A percentile compares a stretch with the other conserved stretches of the same genome.
phyloP scores from a whole-genome alignment of 2,113 vertebrate genomes.

The Triplophysa rosa region DNA sequence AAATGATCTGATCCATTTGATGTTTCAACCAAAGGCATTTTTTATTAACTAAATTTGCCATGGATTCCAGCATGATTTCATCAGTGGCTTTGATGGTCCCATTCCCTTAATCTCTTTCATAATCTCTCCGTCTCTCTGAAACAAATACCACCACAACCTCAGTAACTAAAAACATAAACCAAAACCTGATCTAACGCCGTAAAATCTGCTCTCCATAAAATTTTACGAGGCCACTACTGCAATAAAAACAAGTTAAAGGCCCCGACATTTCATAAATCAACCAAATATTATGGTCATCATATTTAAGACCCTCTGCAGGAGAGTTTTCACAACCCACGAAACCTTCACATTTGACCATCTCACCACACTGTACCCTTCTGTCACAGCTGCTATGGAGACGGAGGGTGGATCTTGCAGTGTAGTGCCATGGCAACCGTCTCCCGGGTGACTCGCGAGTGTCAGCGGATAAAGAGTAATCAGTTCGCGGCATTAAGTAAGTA shows the following conservation, averaged over 20 bases:
- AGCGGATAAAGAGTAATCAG: constrained; percentile 19
- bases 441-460: constrained; percentile 9
- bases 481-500: not conserved
- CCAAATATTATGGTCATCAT: not conserved
- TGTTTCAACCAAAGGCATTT: constrained; percentile 2
- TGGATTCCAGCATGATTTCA: constrained; percentile 17
- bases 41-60: not conserved
- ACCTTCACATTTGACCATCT: constrained; percentile 28
- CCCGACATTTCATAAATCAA: constrained; percentile 45
- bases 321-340: constrained; percentile 9
- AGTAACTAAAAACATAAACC: constrained; percentile 29
- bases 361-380: constrained; percentile 10
- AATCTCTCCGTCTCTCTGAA: not conserved
- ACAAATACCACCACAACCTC: not conserved
- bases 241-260: constrained; percentile 23
- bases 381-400: constrained; percentile 5
- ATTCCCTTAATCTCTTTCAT: not conserved
- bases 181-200: constrained; percentile 20
- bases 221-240: not conserved
- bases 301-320: not conserved
- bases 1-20: constrained; percentile 23
- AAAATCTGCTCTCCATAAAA: constrained; percentile 39
- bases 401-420: constrained; percentile 11
- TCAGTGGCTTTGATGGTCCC: not conserved
- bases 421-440: constrained; percentile 44